These are phyloP conservation scores for Eupleurogrammus muticus DNA, from an alignment of 2,797 vertebrate genomes.

Conservation along the genomic window DNA sequence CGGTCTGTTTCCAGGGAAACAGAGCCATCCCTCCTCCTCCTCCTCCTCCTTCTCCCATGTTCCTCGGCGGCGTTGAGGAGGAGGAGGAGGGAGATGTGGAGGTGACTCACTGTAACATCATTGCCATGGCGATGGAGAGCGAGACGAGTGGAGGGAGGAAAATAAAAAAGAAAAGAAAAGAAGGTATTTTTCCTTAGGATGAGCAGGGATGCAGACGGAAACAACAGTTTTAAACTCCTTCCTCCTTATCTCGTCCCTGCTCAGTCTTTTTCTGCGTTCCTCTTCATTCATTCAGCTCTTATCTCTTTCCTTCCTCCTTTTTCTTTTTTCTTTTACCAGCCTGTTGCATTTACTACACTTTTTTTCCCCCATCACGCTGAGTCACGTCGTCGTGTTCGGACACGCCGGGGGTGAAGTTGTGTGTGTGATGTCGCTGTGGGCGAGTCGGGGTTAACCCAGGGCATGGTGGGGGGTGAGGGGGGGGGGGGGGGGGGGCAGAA, in stretches of 20 bases:
- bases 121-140: constrained; percentile 82
- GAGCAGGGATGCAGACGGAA: constrained; percentile 44
- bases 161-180: no score
- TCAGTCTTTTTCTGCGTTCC: constrained; percentile 25
- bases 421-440: constrained; percentile 55
- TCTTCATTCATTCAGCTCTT: constrained; percentile 23
- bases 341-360: no score
- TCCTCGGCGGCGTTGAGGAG: constrained; percentile 71
- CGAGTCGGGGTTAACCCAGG: constrained; percentile 57
- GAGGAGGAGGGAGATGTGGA: constrained; percentile 74
- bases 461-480: constrained; percentile 31
- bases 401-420: constrained; percentile 57
- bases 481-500: constrained; percentile 22
- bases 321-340: constrained; percentile 46
- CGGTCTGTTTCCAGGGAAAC: constrained; percentile 85
- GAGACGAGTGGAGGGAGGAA: constrained; percentile 51
- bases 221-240: constrained; percentile 3
- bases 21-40: constrained; percentile 65
- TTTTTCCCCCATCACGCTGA: constrained; percentile 66
- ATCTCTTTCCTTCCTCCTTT: constrained; percentile 45
- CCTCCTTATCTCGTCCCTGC: constrained; percentile 9
- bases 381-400: constrained; percentile 74
- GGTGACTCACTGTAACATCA: constrained; percentile 84
- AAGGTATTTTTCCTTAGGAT: constrained; percentile 63
- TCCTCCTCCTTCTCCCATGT: constrained; percentile 55